Percentiles rank a stretch among this genome's conserved stretches.
These are phyloP conservation scores for Caenorhabditis briggsae DNA, from an alignment of 1,140 invertebrate species.

Conservation along the genomic window DNA sequence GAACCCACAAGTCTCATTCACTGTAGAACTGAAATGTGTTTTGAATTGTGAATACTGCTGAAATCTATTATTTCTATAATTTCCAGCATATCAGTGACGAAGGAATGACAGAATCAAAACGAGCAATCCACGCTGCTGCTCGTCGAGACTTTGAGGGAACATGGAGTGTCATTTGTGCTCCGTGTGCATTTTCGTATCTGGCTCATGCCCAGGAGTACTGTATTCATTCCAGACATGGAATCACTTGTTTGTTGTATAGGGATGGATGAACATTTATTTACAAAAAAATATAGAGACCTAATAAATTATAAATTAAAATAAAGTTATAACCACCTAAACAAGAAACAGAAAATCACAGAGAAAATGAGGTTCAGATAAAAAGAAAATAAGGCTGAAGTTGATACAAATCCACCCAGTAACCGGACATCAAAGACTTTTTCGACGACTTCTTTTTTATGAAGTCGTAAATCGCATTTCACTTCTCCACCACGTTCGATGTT, in stretches of 20 bases:
- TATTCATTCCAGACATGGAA: conserved; percentile 43
- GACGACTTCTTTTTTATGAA: conserved; percentile 26
- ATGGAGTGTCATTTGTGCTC: conserved; percentile 48
- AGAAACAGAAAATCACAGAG: background rate
- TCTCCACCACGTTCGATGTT: conserved; percentile 42
- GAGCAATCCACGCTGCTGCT: conserved; percentile 21
- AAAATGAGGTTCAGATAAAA: background rate
- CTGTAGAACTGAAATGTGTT: too few relatives aligned
- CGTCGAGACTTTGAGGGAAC: conserved; percentile 26
- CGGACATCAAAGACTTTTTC: conserved; percentile 27
- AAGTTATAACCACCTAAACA: background rate
- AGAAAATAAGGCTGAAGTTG: background rate
- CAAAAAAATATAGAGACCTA: conserved; percentile 1
- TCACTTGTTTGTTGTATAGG: conserved; percentile 34
- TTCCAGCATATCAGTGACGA: conserved; percentile 37
- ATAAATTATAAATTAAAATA: background rate
- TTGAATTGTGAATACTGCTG: too few relatives aligned
- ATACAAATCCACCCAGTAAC: background rate
- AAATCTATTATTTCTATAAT: background rate
- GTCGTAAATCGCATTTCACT: background rate
- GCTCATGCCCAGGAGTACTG: conserved; percentile 42
- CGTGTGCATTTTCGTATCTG: conserved; percentile 46
- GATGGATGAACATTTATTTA: conserved; percentile 50
- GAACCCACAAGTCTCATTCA: too few relatives aligned
- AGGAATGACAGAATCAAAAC: conserved; percentile 38